Conservation (phyloP, 2,797 vertebrate genomes). For the Cephalopachus bancanus region DNA sequence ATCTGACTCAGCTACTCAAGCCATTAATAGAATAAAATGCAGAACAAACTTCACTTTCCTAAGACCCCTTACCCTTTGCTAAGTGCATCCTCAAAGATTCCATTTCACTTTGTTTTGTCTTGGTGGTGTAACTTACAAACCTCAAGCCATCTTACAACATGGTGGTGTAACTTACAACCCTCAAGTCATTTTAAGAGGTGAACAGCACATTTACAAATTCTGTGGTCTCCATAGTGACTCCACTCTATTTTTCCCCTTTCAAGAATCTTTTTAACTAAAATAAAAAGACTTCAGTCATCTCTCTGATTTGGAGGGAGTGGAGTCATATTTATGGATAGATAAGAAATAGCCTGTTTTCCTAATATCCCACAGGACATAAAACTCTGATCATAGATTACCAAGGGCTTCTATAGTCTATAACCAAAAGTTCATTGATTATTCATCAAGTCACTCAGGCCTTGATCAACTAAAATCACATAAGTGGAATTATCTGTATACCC, state of each 20-base stretch:
- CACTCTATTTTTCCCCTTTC: background rate
- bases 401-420: background rate
- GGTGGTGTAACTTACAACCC: background rate
- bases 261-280: constrained; percentile 16
- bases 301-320: background rate
- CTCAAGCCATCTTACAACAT: background rate
- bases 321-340: background rate
- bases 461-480: background rate
- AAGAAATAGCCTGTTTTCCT: constrained; percentile 17
- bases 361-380: constrained; percentile 38
- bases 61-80: background rate
- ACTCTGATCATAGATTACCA: background rate
- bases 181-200: constrained; percentile 30
- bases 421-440: constrained; percentile 15
- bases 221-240: background rate
- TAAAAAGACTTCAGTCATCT: constrained; percentile 1
- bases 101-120: background rate
- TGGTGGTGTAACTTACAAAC: background rate
- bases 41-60: background rate
- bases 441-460: background rate
- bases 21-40: background rate
- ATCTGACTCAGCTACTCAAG: constrained; percentile 5
- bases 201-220: background rate
- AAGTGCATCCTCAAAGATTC: constrained; percentile 18
- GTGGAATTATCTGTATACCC: background rate